Conservation (phyloP, 2,797 vertebrate species). For the Syndactyla subalaris region DNA sequence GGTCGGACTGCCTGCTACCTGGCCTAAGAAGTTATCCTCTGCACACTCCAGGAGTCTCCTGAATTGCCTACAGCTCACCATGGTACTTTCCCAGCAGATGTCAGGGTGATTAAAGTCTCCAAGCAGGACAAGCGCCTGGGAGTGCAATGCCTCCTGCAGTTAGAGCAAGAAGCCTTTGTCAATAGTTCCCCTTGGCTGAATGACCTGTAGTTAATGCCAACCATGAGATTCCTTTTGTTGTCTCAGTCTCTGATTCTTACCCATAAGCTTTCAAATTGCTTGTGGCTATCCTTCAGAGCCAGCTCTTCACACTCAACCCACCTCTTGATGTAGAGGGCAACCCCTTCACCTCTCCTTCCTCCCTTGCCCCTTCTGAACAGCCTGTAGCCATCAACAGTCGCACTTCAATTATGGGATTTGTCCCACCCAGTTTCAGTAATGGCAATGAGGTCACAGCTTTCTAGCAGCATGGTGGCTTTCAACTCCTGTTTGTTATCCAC, state of each 20-base stretch:
- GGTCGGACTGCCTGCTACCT: neutral
- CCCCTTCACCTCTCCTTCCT: neutral
- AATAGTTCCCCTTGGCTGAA: neutral
- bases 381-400: neutral
- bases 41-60: neutral
- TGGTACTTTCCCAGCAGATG: neutral
- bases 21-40: neutral
- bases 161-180: neutral
- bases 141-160: too few species aligned
- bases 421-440: neutral
- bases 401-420: neutral
- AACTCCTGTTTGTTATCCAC: neutral
- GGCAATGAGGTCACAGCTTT: neutral
- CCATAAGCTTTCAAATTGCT: neutral
- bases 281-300: neutral
- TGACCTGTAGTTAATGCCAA: neutral
- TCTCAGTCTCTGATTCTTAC: neutral
- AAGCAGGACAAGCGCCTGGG: too few species aligned
- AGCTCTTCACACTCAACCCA: neutral
- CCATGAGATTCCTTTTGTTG: neutral
- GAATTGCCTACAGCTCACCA: accelerated
- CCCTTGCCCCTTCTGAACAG: neutral
- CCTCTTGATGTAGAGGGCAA: neutral
- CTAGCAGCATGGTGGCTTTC: neutral
- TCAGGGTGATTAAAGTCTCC: accelerated